These are phyloP conservation scores for Philotrypesis tridentata DNA, from an alignment of 1,140 invertebrate species.

Conservation along the genomic window DNA sequence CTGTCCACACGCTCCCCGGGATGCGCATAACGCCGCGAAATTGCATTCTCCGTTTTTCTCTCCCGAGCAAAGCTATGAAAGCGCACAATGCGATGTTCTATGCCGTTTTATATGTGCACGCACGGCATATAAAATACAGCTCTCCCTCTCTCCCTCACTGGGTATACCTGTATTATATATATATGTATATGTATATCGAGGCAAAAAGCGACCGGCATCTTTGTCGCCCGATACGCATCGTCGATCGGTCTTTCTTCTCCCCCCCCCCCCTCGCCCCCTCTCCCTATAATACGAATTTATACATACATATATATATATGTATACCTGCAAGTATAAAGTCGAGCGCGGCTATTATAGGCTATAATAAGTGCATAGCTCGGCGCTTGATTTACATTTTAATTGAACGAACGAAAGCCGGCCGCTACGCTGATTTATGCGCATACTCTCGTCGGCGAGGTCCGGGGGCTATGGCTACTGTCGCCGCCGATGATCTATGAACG, in stretches of 20 bases:
- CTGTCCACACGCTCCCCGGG: neutral
- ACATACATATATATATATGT: too few species aligned
- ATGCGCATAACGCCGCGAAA: neutral
- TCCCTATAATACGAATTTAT: too few species aligned
- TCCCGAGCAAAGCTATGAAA: too few species aligned
- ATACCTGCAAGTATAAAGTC: neutral
- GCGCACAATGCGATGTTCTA: too few species aligned
- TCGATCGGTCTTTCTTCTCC: too few species aligned
- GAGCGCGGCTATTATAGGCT: neutral
- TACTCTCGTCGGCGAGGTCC: neutral
- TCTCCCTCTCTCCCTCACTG: too few species aligned
- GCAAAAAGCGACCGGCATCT: neutral
- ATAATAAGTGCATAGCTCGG: neutral
- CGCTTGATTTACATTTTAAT: conserved; percentile 69
- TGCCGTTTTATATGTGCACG: too few species aligned
- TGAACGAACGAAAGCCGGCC: conserved; percentile 56
- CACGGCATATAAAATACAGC: too few species aligned
- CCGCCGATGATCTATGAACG: conserved; percentile 55
- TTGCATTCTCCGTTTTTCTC: neutral
- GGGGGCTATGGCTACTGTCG: conserved; percentile 52
- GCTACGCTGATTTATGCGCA: conserved; percentile 58
- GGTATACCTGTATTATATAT: too few species aligned
- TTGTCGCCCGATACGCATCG: neutral
- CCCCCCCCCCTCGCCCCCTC: too few species aligned
- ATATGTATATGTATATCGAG: too few species aligned